Percentiles rank a stretch among this genome's conserved stretches.
phyloP scores from a whole-genome alignment of 2,113 vertebrate species.

The Erpornis zantholeuca region DNA sequence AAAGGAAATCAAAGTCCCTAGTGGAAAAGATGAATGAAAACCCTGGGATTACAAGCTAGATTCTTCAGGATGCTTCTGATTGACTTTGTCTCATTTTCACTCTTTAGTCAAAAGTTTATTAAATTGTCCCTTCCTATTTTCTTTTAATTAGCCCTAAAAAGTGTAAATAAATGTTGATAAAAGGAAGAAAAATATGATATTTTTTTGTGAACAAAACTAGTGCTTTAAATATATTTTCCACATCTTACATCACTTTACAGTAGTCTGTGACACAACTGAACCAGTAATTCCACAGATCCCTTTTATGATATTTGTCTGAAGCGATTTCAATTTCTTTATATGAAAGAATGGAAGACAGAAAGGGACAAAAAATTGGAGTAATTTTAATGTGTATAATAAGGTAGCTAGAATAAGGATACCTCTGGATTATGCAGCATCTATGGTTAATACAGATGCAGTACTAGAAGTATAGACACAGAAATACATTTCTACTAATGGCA shows the following conservation, averaged over 20 bases:
- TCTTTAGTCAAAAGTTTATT: background rate
- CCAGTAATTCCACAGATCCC: background rate
- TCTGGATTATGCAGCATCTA: background rate
- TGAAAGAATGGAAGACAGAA: background rate
- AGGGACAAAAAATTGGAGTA: background rate
- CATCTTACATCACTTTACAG: background rate
- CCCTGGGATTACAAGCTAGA: accelerated
- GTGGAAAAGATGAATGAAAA: background rate
- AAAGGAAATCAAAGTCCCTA: background rate
- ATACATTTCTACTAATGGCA: background rate
- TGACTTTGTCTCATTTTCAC: background rate
- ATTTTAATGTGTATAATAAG: background rate
- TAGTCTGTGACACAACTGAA: background rate
- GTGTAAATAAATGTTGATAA: background rate
- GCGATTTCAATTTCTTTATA: background rate
- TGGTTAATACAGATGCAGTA: background rate
- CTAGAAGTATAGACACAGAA: background rate
- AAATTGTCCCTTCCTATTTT: background rate
- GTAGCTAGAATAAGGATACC: background rate
- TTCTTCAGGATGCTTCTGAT: background rate
- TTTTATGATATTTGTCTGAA: background rate
- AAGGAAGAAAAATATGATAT: background rate
- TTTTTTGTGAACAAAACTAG: background rate
- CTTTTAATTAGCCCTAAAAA: background rate
- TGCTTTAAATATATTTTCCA: background rate